These are phyloP conservation scores for Crepidodera aurea DNA, from an alignment of 2,888 invertebrate genomes.

Conservation along the genomic window DNA sequence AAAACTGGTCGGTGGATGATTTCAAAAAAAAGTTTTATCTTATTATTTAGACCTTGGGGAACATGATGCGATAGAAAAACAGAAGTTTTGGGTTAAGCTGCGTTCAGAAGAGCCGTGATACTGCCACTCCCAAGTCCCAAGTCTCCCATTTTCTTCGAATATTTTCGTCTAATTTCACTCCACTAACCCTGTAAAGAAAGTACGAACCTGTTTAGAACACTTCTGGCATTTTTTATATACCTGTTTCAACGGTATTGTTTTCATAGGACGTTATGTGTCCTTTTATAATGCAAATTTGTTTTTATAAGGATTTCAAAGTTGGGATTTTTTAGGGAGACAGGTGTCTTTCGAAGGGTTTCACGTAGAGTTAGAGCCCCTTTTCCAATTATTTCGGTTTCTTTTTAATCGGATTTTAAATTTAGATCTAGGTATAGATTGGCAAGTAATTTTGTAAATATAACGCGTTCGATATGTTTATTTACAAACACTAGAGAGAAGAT, in stretches of 20 bases:
- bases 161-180: too few species aligned
- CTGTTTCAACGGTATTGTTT: constrained; percentile 28
- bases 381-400: neutral
- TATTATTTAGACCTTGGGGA: too few species aligned
- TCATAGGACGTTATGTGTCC: constrained; percentile 24
- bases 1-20: too few species aligned
- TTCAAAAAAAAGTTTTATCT: too few species aligned
- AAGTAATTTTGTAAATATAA: neutral
- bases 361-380: neutral
- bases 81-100: too few species aligned
- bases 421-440: neutral
- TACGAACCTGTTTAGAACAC: constrained; percentile 2
- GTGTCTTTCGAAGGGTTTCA: neutral
- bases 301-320: constrained; percentile 13
- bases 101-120: too few species aligned
- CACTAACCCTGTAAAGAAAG: too few species aligned
- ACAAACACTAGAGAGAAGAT: too few species aligned
- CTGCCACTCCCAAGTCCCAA: too few species aligned
- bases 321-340: neutral
- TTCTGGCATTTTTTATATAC: constrained; percentile 15
- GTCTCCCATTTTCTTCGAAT: too few species aligned
- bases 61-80: too few species aligned
- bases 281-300: constrained; percentile 27
- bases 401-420: neutral
- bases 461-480: too few species aligned